Conservation (phyloP, 2,797 vertebrate species). For the Sebastes itinus region DNA sequence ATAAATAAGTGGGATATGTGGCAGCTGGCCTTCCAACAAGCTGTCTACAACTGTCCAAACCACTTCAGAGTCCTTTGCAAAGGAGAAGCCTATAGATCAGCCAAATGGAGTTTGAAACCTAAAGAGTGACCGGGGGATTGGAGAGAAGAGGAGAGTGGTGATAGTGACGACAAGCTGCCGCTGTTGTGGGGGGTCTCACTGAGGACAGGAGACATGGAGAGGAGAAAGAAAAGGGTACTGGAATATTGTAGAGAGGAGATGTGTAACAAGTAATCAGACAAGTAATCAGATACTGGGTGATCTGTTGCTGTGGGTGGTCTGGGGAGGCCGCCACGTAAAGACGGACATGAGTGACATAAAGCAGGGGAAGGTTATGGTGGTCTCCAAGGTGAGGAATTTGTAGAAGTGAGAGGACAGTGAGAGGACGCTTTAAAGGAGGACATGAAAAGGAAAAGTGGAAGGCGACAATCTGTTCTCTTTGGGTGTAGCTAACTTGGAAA, state of each 20-base stretch:
- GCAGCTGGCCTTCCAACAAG: constrained; percentile 82
- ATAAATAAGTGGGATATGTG: constrained; percentile 79
- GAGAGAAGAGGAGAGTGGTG: constrained; percentile 55
- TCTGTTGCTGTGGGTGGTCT: constrained; percentile 72
- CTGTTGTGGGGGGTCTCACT: constrained; percentile 64
- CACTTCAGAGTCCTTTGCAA: constrained; percentile 78
- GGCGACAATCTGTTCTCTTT: neutral
- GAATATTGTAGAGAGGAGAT: constrained; percentile 49
- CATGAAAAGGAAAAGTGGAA: neutral
- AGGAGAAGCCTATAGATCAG: constrained; percentile 74
- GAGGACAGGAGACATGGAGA: constrained; percentile 31
- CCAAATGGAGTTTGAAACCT: constrained; percentile 85
- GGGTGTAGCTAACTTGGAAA: neutral
- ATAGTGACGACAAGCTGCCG: constrained; percentile 77
- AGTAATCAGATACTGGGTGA: constrained; percentile 65
- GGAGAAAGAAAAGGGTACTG: constrained; percentile 15
- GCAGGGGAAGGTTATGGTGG: neutral
- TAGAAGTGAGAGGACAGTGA: neutral
- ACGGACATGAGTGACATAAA: neutral
- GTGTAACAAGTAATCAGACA: constrained; percentile 59
- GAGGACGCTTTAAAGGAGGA: neutral
- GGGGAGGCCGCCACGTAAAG: constrained; percentile 32
- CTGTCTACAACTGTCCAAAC: constrained; percentile 83
- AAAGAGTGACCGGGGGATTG: constrained; percentile 84
- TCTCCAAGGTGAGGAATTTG: constrained; percentile 9